phyloP scores from a whole-genome alignment of 2,888 invertebrate genomes.

The Lissonota sp. region DNA sequence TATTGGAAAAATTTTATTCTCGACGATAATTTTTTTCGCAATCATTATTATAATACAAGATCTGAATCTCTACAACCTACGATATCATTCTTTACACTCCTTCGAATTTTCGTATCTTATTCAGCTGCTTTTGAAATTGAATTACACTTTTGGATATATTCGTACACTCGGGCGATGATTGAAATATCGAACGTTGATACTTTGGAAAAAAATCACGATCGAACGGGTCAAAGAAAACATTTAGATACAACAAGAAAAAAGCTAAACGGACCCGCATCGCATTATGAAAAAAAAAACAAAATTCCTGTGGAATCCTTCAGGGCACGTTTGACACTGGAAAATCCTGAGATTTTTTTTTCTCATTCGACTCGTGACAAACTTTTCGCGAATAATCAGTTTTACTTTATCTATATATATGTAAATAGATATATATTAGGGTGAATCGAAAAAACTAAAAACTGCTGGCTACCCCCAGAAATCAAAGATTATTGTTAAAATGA shows the following conservation, averaged over 20 bases:
- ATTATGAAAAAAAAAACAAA: too few relatives aligned
- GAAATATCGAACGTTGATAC: not conserved
- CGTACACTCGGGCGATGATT: not conserved
- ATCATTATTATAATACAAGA: slow-evolving; percentile 57
- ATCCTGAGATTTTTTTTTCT: not conserved
- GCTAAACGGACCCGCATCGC: not conserved
- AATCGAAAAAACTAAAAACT: too few relatives aligned
- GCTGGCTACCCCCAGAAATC: too few relatives aligned
- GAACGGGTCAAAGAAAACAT: not conserved
- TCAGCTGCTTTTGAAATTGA: not conserved
- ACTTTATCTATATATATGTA: slow-evolving; percentile 17
- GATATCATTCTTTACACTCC: slow-evolving; percentile 35
- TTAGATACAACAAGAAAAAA: not conserved
- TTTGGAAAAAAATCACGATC: not conserved
- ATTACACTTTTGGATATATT: slow-evolving; percentile 1
- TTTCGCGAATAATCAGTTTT: slow-evolving; percentile 11
- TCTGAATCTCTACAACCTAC: slow-evolving; percentile 37
- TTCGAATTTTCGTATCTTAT: not conserved
- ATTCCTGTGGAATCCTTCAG: not conserved
- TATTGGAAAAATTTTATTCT: slow-evolving; percentile 60
- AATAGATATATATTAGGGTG: slow-evolving; percentile 5
- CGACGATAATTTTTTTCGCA: slow-evolving; percentile 25
- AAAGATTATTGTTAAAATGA: too few relatives aligned
- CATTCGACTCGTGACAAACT: slow-evolving; percentile 6
- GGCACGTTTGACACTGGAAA: slow-evolving; percentile 9